Evolutionary conservation across 92 coral and sea anemone genomes (phyloP).

Genomic region (Phymanthus crucifer): DNA sequence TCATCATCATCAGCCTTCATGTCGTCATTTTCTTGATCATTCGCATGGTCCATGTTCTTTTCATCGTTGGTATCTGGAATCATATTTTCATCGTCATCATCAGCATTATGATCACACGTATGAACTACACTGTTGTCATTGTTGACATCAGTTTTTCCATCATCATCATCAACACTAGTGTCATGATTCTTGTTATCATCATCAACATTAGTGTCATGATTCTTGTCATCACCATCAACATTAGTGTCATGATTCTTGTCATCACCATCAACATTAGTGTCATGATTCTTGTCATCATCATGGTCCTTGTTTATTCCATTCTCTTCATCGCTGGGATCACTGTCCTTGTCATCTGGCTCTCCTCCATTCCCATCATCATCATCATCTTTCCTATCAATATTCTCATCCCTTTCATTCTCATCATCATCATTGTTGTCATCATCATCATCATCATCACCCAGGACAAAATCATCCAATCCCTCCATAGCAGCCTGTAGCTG

Average conservation of each 20-base stretch:
- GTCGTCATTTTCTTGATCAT: neutral
- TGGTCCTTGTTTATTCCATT: neutral
- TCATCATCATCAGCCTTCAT: neutral
- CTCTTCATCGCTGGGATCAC: neutral
- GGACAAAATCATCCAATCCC: conserved; percentile 61
- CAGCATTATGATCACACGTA: neutral
- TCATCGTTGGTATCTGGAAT: neutral
- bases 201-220: neutral
- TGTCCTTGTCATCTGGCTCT: neutral
- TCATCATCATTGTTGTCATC: neutral
- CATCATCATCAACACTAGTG: neutral
- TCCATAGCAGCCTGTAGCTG: conserved; percentile 80
- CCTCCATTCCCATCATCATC: neutral
- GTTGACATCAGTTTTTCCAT: neutral
- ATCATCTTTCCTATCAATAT: neutral
- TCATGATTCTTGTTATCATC: neutral
- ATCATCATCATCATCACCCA: conserved; percentile 37
- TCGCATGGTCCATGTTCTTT: no score
- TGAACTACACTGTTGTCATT: neutral
- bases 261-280: neutral
- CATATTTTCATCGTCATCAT: neutral
- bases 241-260: neutral
- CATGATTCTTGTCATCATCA: neutral
- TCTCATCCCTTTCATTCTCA: neutral
- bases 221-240: neutral